phyloP scores from a whole-genome alignment of 1,140 invertebrate genomes.

The Drosophila bifasciata region DNA sequence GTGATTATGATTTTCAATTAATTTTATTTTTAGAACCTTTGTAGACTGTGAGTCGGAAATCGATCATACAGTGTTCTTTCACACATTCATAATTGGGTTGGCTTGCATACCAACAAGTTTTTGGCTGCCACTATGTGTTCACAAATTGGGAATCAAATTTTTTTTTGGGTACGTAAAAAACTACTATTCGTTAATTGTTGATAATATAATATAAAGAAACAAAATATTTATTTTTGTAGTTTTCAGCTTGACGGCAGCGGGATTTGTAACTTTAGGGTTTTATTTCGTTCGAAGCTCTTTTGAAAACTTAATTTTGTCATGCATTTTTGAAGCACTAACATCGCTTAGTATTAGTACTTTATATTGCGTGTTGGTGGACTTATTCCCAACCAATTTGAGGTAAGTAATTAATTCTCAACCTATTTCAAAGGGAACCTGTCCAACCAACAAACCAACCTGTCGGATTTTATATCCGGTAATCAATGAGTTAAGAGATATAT shows the following conservation, averaged over 20 bases:
- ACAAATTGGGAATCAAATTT: constrained; percentile 17
- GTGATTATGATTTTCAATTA: too few species aligned
- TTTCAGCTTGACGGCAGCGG: constrained; percentile 89
- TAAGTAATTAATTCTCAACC: constrained; percentile 59
- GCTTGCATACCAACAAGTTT: constrained; percentile 23
- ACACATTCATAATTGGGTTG: constrained; percentile 18
- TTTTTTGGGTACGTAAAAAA: constrained; percentile 15
- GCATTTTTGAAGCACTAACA: constrained; percentile 90
- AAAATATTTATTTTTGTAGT: constrained; percentile 64
- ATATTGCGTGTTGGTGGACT: constrained; percentile 90
- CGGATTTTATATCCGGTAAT: too few species aligned
- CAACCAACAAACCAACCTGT: too few species aligned
- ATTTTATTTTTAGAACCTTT: constrained; percentile 1
- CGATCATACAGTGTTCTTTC: constrained; percentile 11
- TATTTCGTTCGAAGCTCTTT: constrained; percentile 89
- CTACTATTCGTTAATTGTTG: too few species aligned
- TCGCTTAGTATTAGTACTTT: constrained; percentile 90
- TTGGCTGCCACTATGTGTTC: constrained; percentile 19
- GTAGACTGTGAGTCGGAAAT: constrained; percentile 9
- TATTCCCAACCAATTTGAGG: constrained; percentile 92
- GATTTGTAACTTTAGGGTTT: constrained; percentile 89
- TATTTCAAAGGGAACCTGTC: too few species aligned
- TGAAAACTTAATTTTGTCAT: constrained; percentile 90
- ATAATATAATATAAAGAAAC: too few species aligned
- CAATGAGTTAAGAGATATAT: too few species aligned